phyloP scores from a whole-genome alignment of 2,888 invertebrate species.

The Papilio gigon region DNA sequence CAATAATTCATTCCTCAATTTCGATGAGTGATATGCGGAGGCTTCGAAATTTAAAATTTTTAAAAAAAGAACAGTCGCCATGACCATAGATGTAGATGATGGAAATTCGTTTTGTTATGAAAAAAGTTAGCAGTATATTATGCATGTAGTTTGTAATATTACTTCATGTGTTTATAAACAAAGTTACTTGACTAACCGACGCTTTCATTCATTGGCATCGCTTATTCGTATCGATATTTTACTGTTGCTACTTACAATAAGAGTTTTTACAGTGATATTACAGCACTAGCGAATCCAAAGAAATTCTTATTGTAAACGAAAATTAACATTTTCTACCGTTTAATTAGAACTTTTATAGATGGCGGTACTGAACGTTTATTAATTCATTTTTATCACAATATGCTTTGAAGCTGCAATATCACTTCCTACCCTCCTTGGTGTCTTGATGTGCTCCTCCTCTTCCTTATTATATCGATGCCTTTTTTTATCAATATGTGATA shows the following conservation, averaged over 20 bases:
- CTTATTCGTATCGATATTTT: constrained; percentile 51
- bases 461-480: constrained; percentile 68
- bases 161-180: constrained; percentile 83
- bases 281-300: constrained; percentile 21
- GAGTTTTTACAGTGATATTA: constrained; percentile 50
- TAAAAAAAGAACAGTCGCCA: constrained; percentile 80
- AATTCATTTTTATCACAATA: constrained; percentile 55
- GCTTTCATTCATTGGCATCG: constrained; percentile 65
- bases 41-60: constrained; percentile 61
- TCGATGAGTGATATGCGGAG: constrained; percentile 73
- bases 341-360: constrained; percentile 33
- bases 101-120: constrained; percentile 59
- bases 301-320: constrained; percentile 41
- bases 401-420: constrained; percentile 61
- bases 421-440: constrained; percentile 52
- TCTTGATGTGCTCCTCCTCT: constrained; percentile 56
- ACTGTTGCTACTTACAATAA: constrained; percentile 59
- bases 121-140: constrained; percentile 70
- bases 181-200: constrained; percentile 79
- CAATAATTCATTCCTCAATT: constrained; percentile 71
- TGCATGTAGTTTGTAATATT: constrained; percentile 74
- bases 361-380: constrained; percentile 21
- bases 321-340: constrained; percentile 19
- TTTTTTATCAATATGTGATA: constrained; percentile 57
- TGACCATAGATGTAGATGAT: constrained; percentile 77